Conservation (phyloP, 1,140 invertebrate genomes). For the Lutraria rhynchaena region DNA sequence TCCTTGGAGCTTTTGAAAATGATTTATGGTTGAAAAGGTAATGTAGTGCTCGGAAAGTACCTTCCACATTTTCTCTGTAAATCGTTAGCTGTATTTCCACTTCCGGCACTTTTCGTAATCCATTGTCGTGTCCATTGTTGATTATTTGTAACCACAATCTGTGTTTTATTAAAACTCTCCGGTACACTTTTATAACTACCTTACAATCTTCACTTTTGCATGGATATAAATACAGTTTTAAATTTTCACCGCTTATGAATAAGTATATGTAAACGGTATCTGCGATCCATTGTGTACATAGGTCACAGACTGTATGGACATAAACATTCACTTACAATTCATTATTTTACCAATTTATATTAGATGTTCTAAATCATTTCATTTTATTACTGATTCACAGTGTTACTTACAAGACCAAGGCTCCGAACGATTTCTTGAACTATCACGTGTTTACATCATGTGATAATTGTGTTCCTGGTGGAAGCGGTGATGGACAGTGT, state of each 20-base stretch:
- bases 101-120: not conserved
- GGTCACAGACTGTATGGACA: not conserved
- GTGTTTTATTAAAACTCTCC: not conserved
- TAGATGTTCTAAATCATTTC: not conserved
- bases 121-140: not conserved
- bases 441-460: slow-evolving; percentile 2
- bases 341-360: not conserved
- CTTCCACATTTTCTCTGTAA: not conserved
- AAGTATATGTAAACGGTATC: not conserved
- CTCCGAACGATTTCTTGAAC: not conserved
- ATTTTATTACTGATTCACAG: too few species aligned
- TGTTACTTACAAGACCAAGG: not conserved
- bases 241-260: not conserved
- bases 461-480: slow-evolving; percentile 1
- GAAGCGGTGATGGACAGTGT: not conserved
- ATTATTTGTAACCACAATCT: not conserved
- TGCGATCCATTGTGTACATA: not conserved
- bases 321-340: not conserved
- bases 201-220: not conserved
- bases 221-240: not conserved
- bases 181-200: not conserved
- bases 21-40: not conserved
- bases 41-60: not conserved
- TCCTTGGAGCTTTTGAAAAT: not conserved
- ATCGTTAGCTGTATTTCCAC: not conserved